phyloP scores from a whole-genome alignment of 2,797 vertebrate species.

The Chloroceryle amazona region DNA sequence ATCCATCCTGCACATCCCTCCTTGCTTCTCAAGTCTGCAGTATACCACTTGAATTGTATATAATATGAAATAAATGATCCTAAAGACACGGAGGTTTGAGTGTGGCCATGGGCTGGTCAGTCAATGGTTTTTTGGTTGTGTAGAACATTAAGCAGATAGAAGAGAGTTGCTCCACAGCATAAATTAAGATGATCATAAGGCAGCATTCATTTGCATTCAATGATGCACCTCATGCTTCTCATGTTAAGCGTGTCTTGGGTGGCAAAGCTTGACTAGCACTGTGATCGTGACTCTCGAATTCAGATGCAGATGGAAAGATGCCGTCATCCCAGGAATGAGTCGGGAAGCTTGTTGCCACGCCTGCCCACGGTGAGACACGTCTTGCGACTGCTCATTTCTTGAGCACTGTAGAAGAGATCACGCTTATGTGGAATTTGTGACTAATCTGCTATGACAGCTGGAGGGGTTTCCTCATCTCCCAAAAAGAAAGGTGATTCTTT shows the following conservation, averaged over 20 bases:
- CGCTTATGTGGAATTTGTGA: background rate
- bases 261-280: background rate
- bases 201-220: conserved; percentile 3
- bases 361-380: background rate
- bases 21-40: background rate
- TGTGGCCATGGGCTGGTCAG: background rate
- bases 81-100: background rate
- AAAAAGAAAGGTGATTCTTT: background rate
- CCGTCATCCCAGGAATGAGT: background rate
- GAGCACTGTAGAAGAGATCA: background rate
- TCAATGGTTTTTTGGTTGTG: background rate
- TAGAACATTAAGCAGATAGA: background rate
- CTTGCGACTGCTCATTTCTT: conserved; percentile 48
- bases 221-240: background rate
- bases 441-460: background rate
- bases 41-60: background rate
- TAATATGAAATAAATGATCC: background rate
- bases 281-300: background rate
- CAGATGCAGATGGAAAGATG: conserved; percentile 30
- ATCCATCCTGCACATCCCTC: background rate
- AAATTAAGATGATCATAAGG: background rate
- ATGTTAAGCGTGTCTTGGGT: background rate
- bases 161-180: background rate
- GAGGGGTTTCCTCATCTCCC: background rate
- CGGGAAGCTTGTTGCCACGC: background rate